These are phyloP conservation scores for Tetramorium alpestre DNA, from an alignment of 1,140 invertebrate genomes.

Conservation along the genomic window DNA sequence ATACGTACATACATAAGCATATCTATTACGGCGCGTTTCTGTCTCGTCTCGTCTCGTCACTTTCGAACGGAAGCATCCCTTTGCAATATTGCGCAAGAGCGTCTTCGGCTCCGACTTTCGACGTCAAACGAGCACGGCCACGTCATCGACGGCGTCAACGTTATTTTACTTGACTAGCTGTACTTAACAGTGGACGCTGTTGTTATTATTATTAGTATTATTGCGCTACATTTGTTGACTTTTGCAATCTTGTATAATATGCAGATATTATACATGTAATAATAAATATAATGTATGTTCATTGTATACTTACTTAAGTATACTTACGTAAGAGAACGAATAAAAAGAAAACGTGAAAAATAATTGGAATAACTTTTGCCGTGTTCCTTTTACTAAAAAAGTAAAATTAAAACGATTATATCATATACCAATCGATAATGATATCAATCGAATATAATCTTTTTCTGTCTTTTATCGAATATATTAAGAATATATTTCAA, in stretches of 20 bases:
- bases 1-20: neutral
- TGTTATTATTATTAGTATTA: neutral
- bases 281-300: too few species aligned
- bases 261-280: neutral
- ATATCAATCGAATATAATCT: too few species aligned
- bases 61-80: neutral
- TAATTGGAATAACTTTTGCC: too few species aligned
- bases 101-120: neutral
- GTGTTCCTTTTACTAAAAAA: too few species aligned
- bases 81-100: conserved; percentile 30
- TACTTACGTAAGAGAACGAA: too few species aligned
- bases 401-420: too few species aligned
- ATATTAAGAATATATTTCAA: too few species aligned
- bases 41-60: neutral
- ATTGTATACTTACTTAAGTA: too few species aligned
- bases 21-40: neutral
- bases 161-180: neutral
- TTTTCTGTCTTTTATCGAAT: too few species aligned
- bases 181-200: too few species aligned
- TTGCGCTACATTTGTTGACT: neutral
- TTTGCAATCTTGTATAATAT: neutral
- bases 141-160: neutral
- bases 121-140: neutral
- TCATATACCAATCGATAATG: too few species aligned
- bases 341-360: too few species aligned